Percentiles rank a stretch among this genome's conserved stretches.
These are phyloP conservation scores for Danionella cerebrum DNA, from an alignment of 2,113 vertebrate species.

Conservation along the genomic window DNA sequence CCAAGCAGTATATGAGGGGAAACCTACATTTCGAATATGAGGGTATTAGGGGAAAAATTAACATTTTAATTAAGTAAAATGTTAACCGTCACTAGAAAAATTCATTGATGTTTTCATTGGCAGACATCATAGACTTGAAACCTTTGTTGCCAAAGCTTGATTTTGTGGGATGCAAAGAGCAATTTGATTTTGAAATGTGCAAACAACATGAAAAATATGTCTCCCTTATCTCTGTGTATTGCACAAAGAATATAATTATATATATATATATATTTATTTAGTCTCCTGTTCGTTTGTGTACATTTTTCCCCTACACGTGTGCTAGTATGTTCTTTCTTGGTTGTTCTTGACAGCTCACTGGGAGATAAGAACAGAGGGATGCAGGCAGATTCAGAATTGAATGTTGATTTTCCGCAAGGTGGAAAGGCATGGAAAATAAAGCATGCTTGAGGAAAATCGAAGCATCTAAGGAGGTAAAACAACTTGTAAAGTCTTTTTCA, in stretches of 20 bases:
- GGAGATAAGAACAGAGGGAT: constrained; percentile 8
- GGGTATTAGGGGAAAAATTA: background rate
- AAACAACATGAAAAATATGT: too few relatives aligned
- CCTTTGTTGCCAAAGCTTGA: too few relatives aligned
- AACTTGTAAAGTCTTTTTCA: background rate
- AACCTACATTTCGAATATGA: background rate
- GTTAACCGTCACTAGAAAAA: too few relatives aligned
- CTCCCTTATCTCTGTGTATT: background rate
- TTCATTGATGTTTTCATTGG: too few relatives aligned
- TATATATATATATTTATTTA: constrained; percentile 5
- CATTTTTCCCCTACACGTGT: background rate
- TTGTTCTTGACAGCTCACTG: constrained; percentile 6
- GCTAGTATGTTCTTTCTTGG: background rate
- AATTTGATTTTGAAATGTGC: too few relatives aligned
- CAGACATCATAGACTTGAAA: too few relatives aligned
- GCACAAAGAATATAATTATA: constrained; percentile 2
- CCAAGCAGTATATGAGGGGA: background rate
- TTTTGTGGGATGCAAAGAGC: too few relatives aligned
- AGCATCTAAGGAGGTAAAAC: background rate
- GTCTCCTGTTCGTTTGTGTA: constrained; percentile 14
- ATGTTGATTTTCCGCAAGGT: constrained; percentile 7
- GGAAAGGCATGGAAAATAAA: constrained; percentile 5
- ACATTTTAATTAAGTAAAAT: background rate
- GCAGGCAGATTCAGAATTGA: constrained; percentile 12
- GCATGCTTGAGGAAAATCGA: constrained; percentile 5